Conservation (phyloP, 2,888 invertebrate species). For the Drosophila nigricruria region DNA sequence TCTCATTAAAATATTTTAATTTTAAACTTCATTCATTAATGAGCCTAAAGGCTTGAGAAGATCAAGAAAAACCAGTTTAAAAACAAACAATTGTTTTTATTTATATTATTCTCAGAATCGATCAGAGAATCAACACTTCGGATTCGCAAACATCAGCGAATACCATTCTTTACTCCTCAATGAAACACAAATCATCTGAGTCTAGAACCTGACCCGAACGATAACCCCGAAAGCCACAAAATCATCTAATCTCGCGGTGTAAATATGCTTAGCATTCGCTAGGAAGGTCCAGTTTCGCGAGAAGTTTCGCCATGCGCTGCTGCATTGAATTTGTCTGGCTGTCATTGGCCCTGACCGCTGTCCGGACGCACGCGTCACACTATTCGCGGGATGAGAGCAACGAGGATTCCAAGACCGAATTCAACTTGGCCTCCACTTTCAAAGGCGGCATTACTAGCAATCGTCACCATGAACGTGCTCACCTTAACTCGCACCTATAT, state of each 20-base stretch:
- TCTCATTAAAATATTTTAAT: too few relatives aligned
- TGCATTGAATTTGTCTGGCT: constrained; percentile 22
- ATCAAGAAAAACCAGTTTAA: background rate
- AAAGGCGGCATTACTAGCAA: constrained; percentile 57
- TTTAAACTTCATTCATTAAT: background rate
- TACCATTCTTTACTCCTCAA: constrained; percentile 22
- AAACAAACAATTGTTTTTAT: background rate
- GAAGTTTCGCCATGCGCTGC: constrained; percentile 46
- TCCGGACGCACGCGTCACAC: constrained; percentile 34
- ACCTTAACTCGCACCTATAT: constrained; percentile 49
- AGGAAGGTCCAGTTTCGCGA: constrained; percentile 40
- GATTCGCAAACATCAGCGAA: constrained; percentile 1
- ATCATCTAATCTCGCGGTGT: background rate
- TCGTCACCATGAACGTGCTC: constrained; percentile 60
- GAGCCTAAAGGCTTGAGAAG: background rate
- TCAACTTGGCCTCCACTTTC: constrained; percentile 63
- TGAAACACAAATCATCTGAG: constrained; percentile 24
- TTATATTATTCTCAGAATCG: background rate
- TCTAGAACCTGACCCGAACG: constrained; percentile 31
- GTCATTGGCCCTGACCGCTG: constrained; percentile 27
- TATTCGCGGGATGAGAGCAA: constrained; percentile 58
- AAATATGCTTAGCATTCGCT: constrained; percentile 29
- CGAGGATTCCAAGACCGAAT: constrained; percentile 55
- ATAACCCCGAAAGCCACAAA: constrained; percentile 53
- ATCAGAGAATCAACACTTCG: constrained; percentile 10